Base-by-base conservation (phyloP, 2,113 vertebrate genomes). In the Shinisaurus crocodilurus region DNA sequence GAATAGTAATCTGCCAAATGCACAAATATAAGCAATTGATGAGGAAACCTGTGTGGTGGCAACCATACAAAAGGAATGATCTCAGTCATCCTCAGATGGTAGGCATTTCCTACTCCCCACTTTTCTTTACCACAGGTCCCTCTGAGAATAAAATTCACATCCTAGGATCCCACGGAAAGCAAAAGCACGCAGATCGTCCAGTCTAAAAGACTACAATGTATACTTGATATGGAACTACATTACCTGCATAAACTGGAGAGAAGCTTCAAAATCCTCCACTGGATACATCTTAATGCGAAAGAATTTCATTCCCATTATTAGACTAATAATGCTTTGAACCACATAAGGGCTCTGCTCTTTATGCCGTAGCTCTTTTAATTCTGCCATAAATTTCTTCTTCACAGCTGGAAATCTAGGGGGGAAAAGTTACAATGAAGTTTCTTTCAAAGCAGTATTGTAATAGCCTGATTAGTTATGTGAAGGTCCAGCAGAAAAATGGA, bases 171-270 rank as follows among this genome's bases (percentile, higher is more conserved):
- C 65, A 89, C 1, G 16, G 34, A 45, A 25, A n/a, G 23, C 40
- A 75, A n/a, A 43, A 76, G 50, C 29, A 82, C 45, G 5, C 48
- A 29, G 16, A 79, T 69, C 40, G 32, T 34, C 45, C 8, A 20
- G 25, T 77, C 40, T 67, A 63, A 57, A 82, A 50, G n/a, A 40
- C 1, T 40, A 45, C 80, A 83, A 7, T 9, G 16, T 40, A 29
- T 29, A 57, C 20, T 45, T 50, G 23, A 75, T 48, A 65, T 23
- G 83, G 82, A 86, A 81, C 27, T 67, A 70, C 70, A 65, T 95
- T 97, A 99, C 99, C 99, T 99, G 99, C 99, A 99, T 99, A 95
- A 99, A 99, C 97, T 99, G 99, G 95, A 99, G 98, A 90, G 99
- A 99, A 43, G 99, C 99, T 96, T 99, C 99, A 76, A 99, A 99